Evolutionary conservation across 2,797 vertebrate species (phyloP).

Genomic region (Acanthurus tractus): DNA sequence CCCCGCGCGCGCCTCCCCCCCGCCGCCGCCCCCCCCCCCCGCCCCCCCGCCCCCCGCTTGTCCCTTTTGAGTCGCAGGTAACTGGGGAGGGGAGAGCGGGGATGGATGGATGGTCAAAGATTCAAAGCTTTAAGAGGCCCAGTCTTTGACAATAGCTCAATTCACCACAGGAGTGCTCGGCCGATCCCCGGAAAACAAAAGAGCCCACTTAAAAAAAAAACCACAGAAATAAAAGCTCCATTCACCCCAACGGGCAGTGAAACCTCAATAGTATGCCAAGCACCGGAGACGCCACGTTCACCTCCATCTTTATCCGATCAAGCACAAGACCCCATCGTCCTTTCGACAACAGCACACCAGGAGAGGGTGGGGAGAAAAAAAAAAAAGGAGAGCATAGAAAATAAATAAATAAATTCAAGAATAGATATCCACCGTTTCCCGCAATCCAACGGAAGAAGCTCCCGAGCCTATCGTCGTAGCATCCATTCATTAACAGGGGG

Average conservation of each 20-base stretch:
- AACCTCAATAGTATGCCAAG: constrained; percentile 77
- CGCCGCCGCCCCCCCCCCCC: too few relatives aligned
- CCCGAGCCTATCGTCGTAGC: constrained; percentile 81
- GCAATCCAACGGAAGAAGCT: constrained; percentile 86
- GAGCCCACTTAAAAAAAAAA: constrained; percentile 73
- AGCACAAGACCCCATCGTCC: constrained; percentile 84
- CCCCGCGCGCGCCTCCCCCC: too few relatives aligned
- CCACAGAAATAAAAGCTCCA: constrained; percentile 74
- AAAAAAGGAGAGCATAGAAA: constrained; percentile 82
- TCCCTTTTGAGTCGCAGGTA: constrained; percentile 69
- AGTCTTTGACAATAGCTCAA: constrained; percentile 92
- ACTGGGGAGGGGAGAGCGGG: constrained; percentile 56
- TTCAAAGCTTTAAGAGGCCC: constrained; percentile 88
- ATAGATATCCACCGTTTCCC: constrained; percentile 83
- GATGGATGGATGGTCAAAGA: constrained; percentile 76
- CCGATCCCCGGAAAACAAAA: constrained; percentile 87
- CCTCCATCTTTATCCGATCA: constrained; percentile 85
- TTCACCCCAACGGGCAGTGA: constrained; percentile 84
- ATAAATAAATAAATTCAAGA: constrained; percentile 83
- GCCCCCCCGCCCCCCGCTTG: too few relatives aligned
- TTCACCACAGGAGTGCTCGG: constrained; percentile 90
- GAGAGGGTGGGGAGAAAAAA: constrained; percentile 72
- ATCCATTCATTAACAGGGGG: constrained; percentile 85
- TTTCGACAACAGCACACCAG: constrained; percentile 81
- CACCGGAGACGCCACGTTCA: constrained; percentile 80